Evolutionary conservation across 1,140 invertebrate genomes (phyloP).

Genomic region (Odontomachus brunneus): DNA sequence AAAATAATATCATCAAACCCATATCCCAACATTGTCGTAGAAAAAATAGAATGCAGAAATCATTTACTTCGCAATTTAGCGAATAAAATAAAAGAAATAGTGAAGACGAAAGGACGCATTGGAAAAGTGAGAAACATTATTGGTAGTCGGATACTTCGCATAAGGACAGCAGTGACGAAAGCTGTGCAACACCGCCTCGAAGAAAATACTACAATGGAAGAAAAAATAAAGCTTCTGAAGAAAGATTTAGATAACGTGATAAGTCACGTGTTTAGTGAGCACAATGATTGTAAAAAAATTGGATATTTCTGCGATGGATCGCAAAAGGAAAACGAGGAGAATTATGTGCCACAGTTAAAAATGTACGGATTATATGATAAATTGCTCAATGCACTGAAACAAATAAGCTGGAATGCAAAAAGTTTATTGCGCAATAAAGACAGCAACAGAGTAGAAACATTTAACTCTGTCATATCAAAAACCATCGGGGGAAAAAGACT

Average conservation of each 20-base stretch:
- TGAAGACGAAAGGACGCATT: constrained; percentile 16
- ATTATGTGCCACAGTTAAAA: constrained; percentile 68
- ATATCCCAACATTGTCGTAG: not conserved
- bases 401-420: constrained; percentile 60
- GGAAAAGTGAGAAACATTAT: constrained; percentile 13
- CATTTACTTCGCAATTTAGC: not conserved
- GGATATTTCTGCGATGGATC: too few relatives aligned
- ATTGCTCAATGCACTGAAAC: constrained; percentile 43
- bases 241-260: constrained; percentile 74
- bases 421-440: constrained; percentile 79
- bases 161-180: constrained; percentile 17
- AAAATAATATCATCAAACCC: constrained; percentile 3
- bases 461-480: too few relatives aligned
- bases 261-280: constrained; percentile 80
- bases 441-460: constrained; percentile 83
- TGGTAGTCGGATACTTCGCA: not conserved
- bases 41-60: constrained; percentile 11
- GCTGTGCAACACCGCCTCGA: constrained; percentile 1
- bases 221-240: constrained; percentile 42
- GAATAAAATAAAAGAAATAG: too few relatives aligned
- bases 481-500: constrained; percentile 60
- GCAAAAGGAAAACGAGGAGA: constrained; percentile 61
- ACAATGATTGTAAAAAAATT: constrained; percentile 70
- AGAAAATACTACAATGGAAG: not conserved
- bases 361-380: constrained; percentile 47